A percentile compares a stretch with the other conserved stretches of the same genome.
Evolutionary conservation across 2,888 invertebrate genomes (phyloP).

Genomic region (Embidobia sp.): DNA sequence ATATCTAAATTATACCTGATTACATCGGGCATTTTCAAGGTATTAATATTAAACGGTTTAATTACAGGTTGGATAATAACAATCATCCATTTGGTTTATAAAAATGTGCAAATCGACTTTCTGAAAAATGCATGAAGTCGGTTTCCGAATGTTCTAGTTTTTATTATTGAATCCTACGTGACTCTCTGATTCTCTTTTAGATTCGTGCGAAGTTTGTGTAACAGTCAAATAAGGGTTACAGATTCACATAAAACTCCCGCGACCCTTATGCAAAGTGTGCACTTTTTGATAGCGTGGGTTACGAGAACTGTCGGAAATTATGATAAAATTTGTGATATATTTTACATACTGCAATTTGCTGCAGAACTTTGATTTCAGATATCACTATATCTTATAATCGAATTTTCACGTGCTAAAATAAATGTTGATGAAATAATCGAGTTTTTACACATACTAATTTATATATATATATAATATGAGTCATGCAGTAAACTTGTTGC

Average conservation of each 20-base stretch:
- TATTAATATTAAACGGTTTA: conserved; percentile 11
- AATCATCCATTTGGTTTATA: too few relatives aligned
- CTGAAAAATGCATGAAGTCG: too few relatives aligned
- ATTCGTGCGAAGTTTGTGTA: conserved; percentile 28
- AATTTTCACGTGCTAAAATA: neutral
- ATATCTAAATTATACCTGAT: conserved; percentile 36
- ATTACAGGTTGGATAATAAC: neutral
- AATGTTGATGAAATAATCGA: too few relatives aligned
- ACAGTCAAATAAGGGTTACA: conserved; percentile 38
- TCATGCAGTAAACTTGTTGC: too few relatives aligned
- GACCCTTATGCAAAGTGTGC: conserved; percentile 27
- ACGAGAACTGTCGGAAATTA: conserved; percentile 20
- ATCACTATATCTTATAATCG: neutral
- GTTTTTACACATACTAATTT: too few relatives aligned
- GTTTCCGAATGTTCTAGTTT: neutral
- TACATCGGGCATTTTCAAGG: conserved; percentile 6
- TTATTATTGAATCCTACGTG: conserved; percentile 20
- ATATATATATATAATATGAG: too few relatives aligned
- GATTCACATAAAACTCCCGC: conserved; percentile 48
- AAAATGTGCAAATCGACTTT: too few relatives aligned
- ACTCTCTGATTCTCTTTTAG: conserved; percentile 4
- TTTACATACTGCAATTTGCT: conserved; percentile 11
- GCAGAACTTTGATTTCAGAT: conserved; percentile 1
- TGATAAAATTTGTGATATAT: conserved; percentile 29
- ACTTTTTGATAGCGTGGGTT: conserved; percentile 29